Conservation (phyloP, 2,113 vertebrate species). For the Jacana jacana region DNA sequence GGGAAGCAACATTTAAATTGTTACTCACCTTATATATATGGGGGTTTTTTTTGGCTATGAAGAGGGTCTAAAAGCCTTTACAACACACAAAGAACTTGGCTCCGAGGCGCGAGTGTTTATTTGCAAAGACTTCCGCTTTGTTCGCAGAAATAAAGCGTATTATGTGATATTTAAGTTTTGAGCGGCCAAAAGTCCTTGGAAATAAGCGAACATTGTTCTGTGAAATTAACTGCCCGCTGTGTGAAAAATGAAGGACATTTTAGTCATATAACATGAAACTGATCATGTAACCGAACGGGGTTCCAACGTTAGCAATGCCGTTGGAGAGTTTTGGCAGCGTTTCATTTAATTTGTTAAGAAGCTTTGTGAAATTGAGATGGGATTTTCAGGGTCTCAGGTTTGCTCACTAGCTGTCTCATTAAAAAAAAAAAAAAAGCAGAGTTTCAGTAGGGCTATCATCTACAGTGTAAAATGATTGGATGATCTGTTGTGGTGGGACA, state of each 20-base stretch:
- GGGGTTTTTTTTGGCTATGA: background rate
- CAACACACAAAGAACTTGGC: background rate
- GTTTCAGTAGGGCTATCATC: background rate
- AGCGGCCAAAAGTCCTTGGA: background rate
- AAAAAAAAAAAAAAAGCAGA: background rate
- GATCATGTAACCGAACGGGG: rapidly evolving
- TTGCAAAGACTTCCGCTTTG: background rate
- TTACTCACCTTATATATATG: background rate
- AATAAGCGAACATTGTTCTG: rapidly evolving
- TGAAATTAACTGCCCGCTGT: background rate
- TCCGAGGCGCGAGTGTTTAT: background rate
- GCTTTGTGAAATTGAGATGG: background rate
- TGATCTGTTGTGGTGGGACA: background rate
- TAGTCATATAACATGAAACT: background rate
- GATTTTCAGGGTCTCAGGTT: background rate
- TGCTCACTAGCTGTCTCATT: background rate
- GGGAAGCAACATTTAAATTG: background rate
- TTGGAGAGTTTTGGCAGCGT: background rate
- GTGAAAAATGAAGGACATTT: background rate
- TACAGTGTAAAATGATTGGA: background rate
- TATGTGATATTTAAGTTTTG: background rate
- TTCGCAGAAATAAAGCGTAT: rapidly evolving
- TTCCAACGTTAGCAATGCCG: background rate
- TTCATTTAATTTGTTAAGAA: background rate
- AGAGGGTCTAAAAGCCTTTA: background rate